A percentile compares a stretch with the other conserved stretches of the same genome.
Conservation (phyloP, 2,797 vertebrate genomes). For the Petrocephalus sullivani region DNA sequence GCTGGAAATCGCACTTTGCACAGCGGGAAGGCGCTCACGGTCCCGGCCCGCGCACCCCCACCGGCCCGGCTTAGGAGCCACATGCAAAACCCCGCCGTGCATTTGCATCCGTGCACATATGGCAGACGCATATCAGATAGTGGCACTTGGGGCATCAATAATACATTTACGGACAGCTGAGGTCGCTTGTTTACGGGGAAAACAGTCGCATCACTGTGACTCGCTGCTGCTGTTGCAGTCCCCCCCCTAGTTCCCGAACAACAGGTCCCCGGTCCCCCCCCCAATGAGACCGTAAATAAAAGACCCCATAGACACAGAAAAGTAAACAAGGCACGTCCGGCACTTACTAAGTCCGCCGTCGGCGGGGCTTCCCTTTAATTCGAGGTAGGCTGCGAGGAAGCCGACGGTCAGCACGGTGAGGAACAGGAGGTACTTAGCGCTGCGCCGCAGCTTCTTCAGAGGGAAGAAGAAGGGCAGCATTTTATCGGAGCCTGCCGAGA, state of each 20-base stretch:
- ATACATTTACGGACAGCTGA: background rate
- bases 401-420: constrained; percentile 46
- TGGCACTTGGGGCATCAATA: background rate
- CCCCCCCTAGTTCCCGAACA: background rate
- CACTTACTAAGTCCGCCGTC: background rate
- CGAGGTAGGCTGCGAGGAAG: constrained; percentile 48
- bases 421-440: constrained; percentile 44
- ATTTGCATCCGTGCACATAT: background rate
- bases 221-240: too few relatives aligned
- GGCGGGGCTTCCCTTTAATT: constrained; percentile 32
- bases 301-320: background rate
- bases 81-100: background rate
- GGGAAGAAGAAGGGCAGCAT: constrained; percentile 56
- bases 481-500: background rate
- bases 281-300: background rate
- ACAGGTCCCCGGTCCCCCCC: background rate
- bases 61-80: background rate
- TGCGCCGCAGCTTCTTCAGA: constrained; percentile 56
- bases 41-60: background rate
- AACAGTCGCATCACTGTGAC: background rate
- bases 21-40: background rate
- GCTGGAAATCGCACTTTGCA: background rate
- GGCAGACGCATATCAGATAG: background rate
- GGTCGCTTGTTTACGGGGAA: background rate
- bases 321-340: background rate